Evolutionary conservation across 2,888 invertebrate species (phyloP).

Genomic region (Amphipyra tragopoginis): DNA sequence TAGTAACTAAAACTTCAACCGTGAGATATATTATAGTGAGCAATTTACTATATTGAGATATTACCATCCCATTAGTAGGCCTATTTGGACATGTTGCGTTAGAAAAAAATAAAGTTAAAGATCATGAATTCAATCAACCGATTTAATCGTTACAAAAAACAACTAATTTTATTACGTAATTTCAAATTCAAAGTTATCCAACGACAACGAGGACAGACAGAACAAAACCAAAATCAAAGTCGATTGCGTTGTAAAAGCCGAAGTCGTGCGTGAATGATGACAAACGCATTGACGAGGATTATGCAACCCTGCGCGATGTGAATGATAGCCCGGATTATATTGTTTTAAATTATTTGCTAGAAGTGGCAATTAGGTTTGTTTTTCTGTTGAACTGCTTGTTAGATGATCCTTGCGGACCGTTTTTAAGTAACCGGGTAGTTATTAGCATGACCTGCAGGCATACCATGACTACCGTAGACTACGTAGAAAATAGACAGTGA

Average conservation of each 20-base stretch:
- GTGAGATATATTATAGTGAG: neutral
- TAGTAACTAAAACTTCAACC: no score
- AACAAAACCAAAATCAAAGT: conserved; percentile 60
- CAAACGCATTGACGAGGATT: conserved; percentile 74
- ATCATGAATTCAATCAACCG: conserved; percentile 28
- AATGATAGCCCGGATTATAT: conserved; percentile 61
- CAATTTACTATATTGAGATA: conserved; percentile 20
- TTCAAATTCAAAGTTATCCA: conserved; percentile 19
- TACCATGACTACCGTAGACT: no score
- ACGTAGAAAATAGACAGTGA: no score
- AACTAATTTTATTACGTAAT: conserved; percentile 8
- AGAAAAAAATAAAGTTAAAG: conserved; percentile 12
- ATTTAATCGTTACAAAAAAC: conserved; percentile 14
- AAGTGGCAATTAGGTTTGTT: conserved; percentile 42
- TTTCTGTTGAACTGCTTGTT: no score
- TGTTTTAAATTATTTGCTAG: conserved; percentile 54
- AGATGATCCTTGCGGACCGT: no score
- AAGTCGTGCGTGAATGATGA: conserved; percentile 76
- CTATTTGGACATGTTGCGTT: conserved; percentile 15
- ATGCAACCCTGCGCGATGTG: conserved; percentile 68
- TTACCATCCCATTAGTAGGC: conserved; percentile 14
- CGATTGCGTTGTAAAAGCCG: conserved; percentile 66
- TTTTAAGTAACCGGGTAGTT: no score
- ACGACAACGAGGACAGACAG: conserved; percentile 20
- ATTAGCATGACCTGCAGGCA: no score